phyloP scores from a whole-genome alignment of 2,797 vertebrate genomes.

The Alectoris magna region DNA sequence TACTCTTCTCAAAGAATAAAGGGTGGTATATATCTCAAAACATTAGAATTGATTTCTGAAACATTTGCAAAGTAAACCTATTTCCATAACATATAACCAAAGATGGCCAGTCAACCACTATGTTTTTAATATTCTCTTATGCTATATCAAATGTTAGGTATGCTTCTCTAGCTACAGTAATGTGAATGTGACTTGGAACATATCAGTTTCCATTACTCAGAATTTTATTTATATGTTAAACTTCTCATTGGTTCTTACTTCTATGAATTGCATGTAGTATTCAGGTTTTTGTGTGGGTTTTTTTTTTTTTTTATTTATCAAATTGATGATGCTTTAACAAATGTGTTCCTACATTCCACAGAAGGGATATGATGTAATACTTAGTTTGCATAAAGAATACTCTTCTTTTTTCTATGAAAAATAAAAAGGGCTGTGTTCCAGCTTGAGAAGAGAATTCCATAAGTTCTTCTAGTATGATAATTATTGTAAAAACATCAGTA shows the following conservation, averaged over 20 bases:
- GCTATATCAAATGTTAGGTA: background rate
- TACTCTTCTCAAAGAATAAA: background rate
- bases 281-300: too few relatives aligned
- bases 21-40: background rate
- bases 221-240: background rate
- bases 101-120: background rate
- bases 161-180: accelerated
- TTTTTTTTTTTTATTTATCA: background rate
- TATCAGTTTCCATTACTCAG: background rate
- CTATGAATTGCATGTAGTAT: background rate
- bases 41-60: background rate
- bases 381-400: background rate
- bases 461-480: background rate
- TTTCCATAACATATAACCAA: background rate
- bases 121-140: background rate
- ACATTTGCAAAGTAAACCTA: background rate
- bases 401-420: background rate
- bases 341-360: background rate
- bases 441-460: background rate
- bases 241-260: background rate
- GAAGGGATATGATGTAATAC: background rate
- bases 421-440: background rate
- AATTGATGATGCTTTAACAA: background rate
- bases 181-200: background rate
- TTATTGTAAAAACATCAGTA: background rate